These are phyloP conservation scores for Leptura quadrifasciata DNA, from an alignment of 2,888 invertebrate genomes.

Conservation along the genomic window DNA sequence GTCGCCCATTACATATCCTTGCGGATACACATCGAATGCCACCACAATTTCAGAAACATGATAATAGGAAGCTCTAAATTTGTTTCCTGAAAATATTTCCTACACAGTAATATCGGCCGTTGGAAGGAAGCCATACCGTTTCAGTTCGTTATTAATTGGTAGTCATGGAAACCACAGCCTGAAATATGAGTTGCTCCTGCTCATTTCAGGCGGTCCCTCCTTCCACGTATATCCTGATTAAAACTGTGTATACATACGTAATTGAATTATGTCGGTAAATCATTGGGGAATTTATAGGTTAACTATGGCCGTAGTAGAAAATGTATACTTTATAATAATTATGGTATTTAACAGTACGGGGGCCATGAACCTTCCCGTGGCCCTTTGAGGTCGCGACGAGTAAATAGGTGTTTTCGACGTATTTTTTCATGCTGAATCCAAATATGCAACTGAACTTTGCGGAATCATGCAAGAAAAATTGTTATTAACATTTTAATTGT, in stretches of 20 bases:
- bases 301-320: too few species aligned
- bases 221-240: conserved; percentile 15
- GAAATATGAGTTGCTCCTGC: conserved; percentile 20
- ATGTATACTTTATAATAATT: too few species aligned
- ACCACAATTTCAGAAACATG: conserved; percentile 28
- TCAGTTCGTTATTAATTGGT: conserved; percentile 25
- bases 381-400: too few species aligned
- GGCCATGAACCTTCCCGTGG: too few species aligned
- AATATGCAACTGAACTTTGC: too few species aligned
- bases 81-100: conserved; percentile 56
- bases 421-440: too few species aligned
- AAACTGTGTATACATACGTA: background rate
- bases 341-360: too few species aligned
- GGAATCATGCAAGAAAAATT: too few species aligned
- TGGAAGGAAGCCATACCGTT: conserved; percentile 45
- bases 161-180: conserved; percentile 31
- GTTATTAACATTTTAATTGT: too few species aligned
- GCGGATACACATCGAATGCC: conserved; percentile 16
- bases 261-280: background rate
- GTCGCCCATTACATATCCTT: background rate
- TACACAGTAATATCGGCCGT: conserved; percentile 50
- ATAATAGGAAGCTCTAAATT: conserved; percentile 50
- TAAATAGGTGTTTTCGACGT: too few species aligned
- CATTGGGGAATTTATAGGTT: too few species aligned
- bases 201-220: conserved; percentile 23